These are phyloP conservation scores for Poeciliopsis retropinna DNA, from an alignment of 2,113 vertebrate genomes.

Conservation along the genomic window DNA sequence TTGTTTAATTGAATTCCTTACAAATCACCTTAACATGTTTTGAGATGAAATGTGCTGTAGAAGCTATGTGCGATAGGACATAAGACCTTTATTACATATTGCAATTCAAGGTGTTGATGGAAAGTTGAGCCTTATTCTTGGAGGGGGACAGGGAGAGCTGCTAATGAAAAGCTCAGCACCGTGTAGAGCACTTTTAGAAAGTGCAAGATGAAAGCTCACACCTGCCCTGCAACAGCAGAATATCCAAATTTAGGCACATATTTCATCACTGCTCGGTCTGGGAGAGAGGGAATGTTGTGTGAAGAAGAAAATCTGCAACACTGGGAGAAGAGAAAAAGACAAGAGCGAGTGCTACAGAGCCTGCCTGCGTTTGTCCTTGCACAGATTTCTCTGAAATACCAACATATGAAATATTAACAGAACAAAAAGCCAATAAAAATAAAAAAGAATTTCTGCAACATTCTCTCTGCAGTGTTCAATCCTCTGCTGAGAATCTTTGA, in stretches of 20 bases:
- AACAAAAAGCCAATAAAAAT: constrained; percentile 32
- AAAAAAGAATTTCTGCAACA: constrained; percentile 6
- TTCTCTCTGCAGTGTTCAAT: not conserved
- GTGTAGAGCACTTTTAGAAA: constrained; percentile 28
- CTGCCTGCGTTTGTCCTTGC: not conserved
- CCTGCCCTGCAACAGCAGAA: constrained; percentile 40
- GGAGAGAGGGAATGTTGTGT: constrained; percentile 21
- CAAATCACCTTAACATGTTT: constrained; percentile 13
- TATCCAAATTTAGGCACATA: constrained; percentile 59
- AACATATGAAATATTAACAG: constrained; percentile 1
- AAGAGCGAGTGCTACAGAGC: not conserved
- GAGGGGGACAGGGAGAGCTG: constrained; percentile 1
- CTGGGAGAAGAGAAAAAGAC: constrained; percentile 20
- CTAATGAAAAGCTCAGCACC: constrained; percentile 48
- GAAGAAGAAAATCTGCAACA: constrained; percentile 17
- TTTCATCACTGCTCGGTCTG: constrained; percentile 40
- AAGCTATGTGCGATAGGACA: constrained; percentile 6
- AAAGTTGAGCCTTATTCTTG: constrained; percentile 27
- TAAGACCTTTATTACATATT: constrained; percentile 7
- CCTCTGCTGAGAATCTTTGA: not conserved
- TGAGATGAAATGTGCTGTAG: constrained; percentile 15
- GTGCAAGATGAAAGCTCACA: constrained; percentile 45
- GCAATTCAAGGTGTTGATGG: constrained; percentile 33
- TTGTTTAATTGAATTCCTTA: constrained; percentile 27
- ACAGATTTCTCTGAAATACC: constrained; percentile 40